Evolutionary conservation across 2,888 invertebrate species (phyloP).

Genomic region (Catonia carolina): DNA sequence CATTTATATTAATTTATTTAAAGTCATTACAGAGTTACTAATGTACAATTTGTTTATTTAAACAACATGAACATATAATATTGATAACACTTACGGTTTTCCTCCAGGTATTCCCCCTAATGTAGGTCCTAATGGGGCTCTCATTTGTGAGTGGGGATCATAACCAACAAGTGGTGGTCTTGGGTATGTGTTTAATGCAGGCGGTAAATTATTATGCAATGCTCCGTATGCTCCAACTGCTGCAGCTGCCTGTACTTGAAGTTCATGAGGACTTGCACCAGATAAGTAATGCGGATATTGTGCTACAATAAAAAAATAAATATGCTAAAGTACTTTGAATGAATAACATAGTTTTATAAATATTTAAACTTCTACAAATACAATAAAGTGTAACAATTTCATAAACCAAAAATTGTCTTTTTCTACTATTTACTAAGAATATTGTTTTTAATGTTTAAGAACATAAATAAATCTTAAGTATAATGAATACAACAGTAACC

Average conservation of each 20-base stretch:
- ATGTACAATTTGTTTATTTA: too few species aligned
- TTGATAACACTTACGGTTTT: conserved; percentile 66
- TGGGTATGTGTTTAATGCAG: conserved; percentile 57
- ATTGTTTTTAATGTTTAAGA: too few species aligned
- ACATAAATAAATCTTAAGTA: too few species aligned
- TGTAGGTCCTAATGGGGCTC: conserved; percentile 54
- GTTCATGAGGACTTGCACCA: conserved; percentile 54
- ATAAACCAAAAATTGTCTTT: too few species aligned
- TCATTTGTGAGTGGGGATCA: conserved; percentile 60
- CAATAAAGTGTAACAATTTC: neutral
- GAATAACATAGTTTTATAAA: neutral
- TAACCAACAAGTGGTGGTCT: conserved; percentile 57
- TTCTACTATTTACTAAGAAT: too few species aligned
- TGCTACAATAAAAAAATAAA: conserved; percentile 28
- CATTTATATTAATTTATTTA: too few species aligned
- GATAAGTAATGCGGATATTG: conserved; percentile 58
- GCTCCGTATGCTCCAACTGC: conserved; percentile 49
- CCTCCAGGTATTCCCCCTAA: conserved; percentile 58
- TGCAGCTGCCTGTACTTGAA: conserved; percentile 45
- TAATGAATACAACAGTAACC: too few species aligned
- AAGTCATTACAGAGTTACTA: too few species aligned
- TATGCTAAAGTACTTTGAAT: neutral
- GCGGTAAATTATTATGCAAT: conserved; percentile 58
- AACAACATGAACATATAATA: too few species aligned
- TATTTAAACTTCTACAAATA: neutral